Evolutionary conservation across 2,797 vertebrate genomes (phyloP).

Genomic region (Oreonectes daqikongensis): DNA sequence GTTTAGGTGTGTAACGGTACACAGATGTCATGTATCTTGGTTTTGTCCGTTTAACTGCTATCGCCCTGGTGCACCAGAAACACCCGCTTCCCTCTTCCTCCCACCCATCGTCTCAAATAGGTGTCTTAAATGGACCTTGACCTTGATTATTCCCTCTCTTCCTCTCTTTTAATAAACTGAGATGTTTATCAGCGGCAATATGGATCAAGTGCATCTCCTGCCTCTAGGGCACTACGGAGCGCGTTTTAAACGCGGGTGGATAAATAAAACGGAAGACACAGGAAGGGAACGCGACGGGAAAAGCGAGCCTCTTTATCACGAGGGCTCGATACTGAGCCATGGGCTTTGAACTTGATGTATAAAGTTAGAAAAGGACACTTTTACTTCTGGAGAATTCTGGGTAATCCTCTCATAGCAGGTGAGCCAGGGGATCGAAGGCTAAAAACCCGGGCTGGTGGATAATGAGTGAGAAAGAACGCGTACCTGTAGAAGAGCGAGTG

Average conservation of each 20-base stretch:
- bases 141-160: constrained; percentile 66
- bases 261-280: constrained; percentile 20
- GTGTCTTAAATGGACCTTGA: constrained; percentile 64
- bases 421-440: constrained; percentile 11
- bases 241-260: constrained; percentile 19
- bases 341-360: constrained; percentile 36
- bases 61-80: constrained; percentile 32
- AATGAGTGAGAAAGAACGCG: constrained; percentile 43
- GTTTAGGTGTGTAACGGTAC: too few relatives aligned
- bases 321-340: constrained; percentile 26
- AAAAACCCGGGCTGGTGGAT: constrained; percentile 7
- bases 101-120: constrained; percentile 20
- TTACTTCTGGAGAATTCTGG: constrained; percentile 17
- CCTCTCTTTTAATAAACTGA: constrained; percentile 63
- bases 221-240: constrained; percentile 25
- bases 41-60: background rate
- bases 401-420: constrained; percentile 30
- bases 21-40: too few relatives aligned
- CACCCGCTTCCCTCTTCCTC: background rate
- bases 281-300: background rate
- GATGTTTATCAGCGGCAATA: constrained; percentile 59
- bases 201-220: constrained; percentile 41
- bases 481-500: constrained; percentile 6
- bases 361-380: constrained; percentile 14
- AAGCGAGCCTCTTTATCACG: constrained; percentile 7